phyloP scores from a whole-genome alignment of 2,797 vertebrate genomes.

The Enteromius treurensis region DNA sequence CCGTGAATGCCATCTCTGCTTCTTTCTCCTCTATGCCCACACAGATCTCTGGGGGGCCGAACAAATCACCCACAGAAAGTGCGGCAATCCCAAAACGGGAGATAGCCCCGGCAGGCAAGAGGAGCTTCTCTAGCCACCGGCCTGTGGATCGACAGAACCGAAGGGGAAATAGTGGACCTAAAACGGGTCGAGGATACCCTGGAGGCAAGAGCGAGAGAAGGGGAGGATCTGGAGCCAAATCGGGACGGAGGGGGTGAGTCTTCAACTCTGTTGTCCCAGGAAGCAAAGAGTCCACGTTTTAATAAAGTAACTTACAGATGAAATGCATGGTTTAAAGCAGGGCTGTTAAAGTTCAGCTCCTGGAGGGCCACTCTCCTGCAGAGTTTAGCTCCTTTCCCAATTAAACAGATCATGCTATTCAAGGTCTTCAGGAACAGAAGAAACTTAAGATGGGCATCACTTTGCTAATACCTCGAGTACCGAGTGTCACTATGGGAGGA shows the following conservation, averaged over 20 bases:
- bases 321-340: neutral
- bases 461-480: neutral
- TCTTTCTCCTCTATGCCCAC: conserved; percentile 55
- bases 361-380: neutral
- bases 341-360: neutral
- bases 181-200: conserved; percentile 88
- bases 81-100: conserved; percentile 84
- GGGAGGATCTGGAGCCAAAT: conserved; percentile 84
- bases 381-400: neutral
- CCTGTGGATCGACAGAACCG: conserved; percentile 93
- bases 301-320: conserved; percentile 49
- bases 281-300: conserved; percentile 41
- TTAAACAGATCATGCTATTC: neutral
- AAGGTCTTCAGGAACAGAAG: neutral
- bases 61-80: conserved; percentile 75
- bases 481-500: neutral
- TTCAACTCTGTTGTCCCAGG: conserved; percentile 27
- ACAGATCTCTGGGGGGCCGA: conserved; percentile 71
- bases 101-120: conserved; percentile 85
- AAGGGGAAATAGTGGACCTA: conserved; percentile 87
- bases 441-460: neutral
- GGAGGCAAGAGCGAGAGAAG: conserved; percentile 91
- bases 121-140: conserved; percentile 96
- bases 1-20: conserved; percentile 61
- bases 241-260: conserved; percentile 92